phyloP scores from a whole-genome alignment of 2,113 vertebrate genomes.

The Mellivora capensis region DNA sequence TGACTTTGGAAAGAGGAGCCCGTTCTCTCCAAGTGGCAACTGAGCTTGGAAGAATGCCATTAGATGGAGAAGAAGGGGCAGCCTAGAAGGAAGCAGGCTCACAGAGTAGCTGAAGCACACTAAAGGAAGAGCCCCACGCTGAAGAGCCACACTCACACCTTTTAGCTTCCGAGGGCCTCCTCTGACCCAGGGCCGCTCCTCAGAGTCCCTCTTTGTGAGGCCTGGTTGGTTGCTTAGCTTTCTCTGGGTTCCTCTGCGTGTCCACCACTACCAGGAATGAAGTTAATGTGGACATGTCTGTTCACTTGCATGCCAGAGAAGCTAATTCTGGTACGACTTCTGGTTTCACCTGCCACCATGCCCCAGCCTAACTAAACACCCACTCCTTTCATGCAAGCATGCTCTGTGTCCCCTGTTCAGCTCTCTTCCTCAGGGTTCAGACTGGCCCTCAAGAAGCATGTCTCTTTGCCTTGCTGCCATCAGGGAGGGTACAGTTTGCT shows the following conservation, averaged over 20 bases:
- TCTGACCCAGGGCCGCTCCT: background rate
- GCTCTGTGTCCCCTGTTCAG: background rate
- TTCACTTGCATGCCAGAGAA: background rate
- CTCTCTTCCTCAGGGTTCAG: background rate
- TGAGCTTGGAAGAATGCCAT: background rate
- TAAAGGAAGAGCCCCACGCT: background rate
- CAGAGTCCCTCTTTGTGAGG: background rate
- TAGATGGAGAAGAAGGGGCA: background rate
- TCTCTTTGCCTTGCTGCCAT: background rate
- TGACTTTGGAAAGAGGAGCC: background rate
- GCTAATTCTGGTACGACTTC: background rate
- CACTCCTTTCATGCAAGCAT: background rate
- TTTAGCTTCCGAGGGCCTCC: background rate
- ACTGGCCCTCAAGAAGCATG: background rate
- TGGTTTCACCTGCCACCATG: background rate
- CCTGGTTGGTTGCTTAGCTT: background rate
- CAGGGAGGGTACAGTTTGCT: background rate
- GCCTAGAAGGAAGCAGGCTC: background rate
- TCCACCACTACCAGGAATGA: background rate
- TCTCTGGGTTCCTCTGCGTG: background rate
- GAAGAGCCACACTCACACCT: background rate
- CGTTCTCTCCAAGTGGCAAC: background rate
- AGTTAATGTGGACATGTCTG: background rate
- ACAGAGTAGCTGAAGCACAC: background rate
- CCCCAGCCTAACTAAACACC: background rate